Conservation (phyloP, 2,113 vertebrate genomes). For the Gopherus evgoodei region DNA sequence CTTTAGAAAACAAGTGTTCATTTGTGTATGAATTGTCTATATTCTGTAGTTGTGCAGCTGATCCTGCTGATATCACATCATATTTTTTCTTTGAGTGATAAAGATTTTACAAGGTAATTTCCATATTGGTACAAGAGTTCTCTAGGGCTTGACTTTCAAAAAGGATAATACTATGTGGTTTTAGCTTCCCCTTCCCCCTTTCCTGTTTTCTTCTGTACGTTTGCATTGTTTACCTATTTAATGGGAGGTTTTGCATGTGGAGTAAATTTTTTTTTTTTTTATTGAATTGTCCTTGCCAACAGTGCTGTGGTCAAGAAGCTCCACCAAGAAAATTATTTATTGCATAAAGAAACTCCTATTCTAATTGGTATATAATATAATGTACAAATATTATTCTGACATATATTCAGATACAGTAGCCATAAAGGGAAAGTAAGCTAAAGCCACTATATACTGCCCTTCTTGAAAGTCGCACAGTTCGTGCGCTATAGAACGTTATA, state of each 20-base stretch:
- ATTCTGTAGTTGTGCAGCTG: neutral
- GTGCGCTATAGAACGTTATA: neutral
- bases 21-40: neutral
- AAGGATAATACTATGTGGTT: neutral
- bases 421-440: neutral
- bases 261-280: neutral
- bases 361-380: neutral
- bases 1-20: neutral
- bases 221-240: neutral
- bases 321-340: neutral
- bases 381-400: neutral
- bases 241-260: neutral
- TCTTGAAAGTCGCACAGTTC: neutral
- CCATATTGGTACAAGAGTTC: rapidly evolving
- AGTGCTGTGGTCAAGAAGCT: neutral
- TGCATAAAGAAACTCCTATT: neutral
- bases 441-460: neutral
- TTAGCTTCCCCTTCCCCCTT: neutral
- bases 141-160: neutral
- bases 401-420: neutral
- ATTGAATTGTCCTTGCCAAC: neutral
- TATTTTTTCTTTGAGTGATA: neutral
- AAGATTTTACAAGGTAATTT: neutral
- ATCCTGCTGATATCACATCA: neutral
- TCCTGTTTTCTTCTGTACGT: neutral